Percentiles rank a stretch among this genome's conserved stretches.
These are phyloP conservation scores for Barnardius zonarius DNA, from an alignment of 2,113 vertebrate genomes.

Conservation along the genomic window DNA sequence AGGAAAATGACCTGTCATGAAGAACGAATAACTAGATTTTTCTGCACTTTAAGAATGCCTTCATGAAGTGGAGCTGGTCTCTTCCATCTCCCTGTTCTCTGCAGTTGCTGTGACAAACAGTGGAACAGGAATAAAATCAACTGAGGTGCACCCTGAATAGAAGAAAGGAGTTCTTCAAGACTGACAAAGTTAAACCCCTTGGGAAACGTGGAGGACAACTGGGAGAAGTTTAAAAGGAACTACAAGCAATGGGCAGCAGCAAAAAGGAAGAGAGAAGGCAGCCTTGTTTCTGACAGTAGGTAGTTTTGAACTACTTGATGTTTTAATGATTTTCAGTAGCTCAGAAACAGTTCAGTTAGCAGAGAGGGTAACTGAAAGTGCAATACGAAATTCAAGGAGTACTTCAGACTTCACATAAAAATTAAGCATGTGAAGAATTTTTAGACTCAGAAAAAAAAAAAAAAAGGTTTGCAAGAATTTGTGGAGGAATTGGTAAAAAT, in stretches of 20 bases:
- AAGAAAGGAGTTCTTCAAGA: slow-evolving; percentile 1
- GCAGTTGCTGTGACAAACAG: not conserved
- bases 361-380: slow-evolving; percentile 13
- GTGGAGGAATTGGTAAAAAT: not conserved
- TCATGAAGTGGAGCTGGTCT: not conserved
- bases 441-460: not conserved
- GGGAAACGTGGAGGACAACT: not conserved
- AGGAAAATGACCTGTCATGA: not conserved
- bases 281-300: slow-evolving; percentile 4
- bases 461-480: not conserved
- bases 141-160: not conserved
- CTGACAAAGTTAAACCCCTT: not conserved
- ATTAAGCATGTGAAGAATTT: not conserved
- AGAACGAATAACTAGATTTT: not conserved
- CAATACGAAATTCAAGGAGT: slow-evolving; percentile 37
- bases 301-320: slow-evolving; percentile 27
- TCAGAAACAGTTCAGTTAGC: not conserved
- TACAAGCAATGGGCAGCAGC: not conserved
- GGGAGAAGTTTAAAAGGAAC: slow-evolving; percentile 9
- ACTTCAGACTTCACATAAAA: slow-evolving; percentile 16
- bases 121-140: not conserved
- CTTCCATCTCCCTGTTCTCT: not conserved
- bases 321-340: slow-evolving; percentile 40
- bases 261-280: slow-evolving; percentile 16
- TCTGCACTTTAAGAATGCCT: not conserved